Evolutionary conservation across 2,888 invertebrate species (phyloP).

Genomic region (Liposcelis brunnea): DNA sequence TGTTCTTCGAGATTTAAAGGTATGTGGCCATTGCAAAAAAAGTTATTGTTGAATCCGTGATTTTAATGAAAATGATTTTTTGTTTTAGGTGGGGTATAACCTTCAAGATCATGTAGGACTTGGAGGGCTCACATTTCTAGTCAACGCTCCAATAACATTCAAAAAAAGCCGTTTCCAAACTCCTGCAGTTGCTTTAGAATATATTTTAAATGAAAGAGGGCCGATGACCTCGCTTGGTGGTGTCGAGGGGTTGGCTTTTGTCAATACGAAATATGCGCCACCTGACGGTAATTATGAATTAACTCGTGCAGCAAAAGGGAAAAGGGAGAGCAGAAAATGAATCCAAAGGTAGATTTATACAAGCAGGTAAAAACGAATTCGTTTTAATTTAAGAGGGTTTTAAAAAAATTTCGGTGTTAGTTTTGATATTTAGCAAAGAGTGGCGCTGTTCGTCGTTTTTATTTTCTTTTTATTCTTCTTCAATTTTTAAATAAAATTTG

Average conservation of each 20-base stretch:
- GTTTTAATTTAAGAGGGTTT: no score
- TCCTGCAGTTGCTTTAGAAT: constrained; percentile 59
- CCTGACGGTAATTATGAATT: constrained; percentile 23
- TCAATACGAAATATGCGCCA: constrained; percentile 63
- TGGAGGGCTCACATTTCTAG: constrained; percentile 66
- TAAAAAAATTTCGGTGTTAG: no score
- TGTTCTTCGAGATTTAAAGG: constrained; percentile 53
- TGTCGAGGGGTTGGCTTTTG: constrained; percentile 72
- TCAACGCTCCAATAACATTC: constrained; percentile 64
- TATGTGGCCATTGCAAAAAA: constrained; percentile 28
- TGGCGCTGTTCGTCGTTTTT: no score
- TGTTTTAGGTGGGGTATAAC: constrained; percentile 41
- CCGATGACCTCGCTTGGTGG: constrained; percentile 67
- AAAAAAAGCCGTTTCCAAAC: constrained; percentile 62
- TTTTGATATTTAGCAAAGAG: no score
- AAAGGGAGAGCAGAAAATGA: no score
- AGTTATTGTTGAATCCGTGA: no score
- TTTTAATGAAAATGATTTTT: neutral
- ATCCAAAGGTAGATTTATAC: no score
- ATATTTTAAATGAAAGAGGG: constrained; percentile 61
- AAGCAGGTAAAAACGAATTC: no score
- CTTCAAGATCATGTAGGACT: constrained; percentile 78
- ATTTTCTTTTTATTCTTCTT: no score
- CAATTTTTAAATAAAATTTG: no score
- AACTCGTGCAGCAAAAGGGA: constrained; percentile 45